Evolutionary conservation across 2,797 vertebrate species (phyloP), one percentile per base, ranked within the genome.

Genomic region (Lateolabrax maculatus): DNA sequence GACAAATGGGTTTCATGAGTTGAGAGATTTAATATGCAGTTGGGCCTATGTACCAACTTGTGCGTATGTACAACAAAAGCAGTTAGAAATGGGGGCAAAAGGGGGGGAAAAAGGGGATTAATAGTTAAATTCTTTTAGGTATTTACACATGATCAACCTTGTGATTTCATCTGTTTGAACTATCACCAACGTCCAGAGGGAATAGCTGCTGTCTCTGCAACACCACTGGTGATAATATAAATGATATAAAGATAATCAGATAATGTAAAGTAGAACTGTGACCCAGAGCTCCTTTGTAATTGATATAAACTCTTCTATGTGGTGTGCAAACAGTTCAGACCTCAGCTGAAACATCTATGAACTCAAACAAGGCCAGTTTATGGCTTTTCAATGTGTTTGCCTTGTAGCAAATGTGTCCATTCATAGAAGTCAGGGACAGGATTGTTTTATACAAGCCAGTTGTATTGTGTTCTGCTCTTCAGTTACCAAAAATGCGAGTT

Each of bases 101-200:
- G n/a, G 8, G 13, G 29, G 36, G 25, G 3, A 48, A 77, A 72
- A 55, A 29, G 3, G 34, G 69, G 63, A 72, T 87, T 81, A 86
- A 76, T 81, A 23, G 76, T 56, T 82, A 80, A 89, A 85, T 79
- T 82, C 72, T 81, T 66, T 71, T 27, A 82, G 71, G 27, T 82
- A 75, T 87, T 87, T 86, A 67, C 77, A 87, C 89, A 85, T 86
- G 89, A 89, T 43, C 52, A 49, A n/a, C 36, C 90, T 84, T 51
- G 86, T 91, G 71, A 81, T 83, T 68, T 9, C 25, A 2, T 64
- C 44, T 62, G 58, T 63, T 57, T 78, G 15, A 85, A 55, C 37
- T 16, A 6, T 62, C 37, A 49, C 4, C 60, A 18, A 68, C 10
- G 1, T 31, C 55, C 44, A 44, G 19, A 52, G 25, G 39, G 21